These are phyloP conservation scores for Dioctria linearis DNA, from an alignment of 2,888 invertebrate genomes.

Conservation along the genomic window DNA sequence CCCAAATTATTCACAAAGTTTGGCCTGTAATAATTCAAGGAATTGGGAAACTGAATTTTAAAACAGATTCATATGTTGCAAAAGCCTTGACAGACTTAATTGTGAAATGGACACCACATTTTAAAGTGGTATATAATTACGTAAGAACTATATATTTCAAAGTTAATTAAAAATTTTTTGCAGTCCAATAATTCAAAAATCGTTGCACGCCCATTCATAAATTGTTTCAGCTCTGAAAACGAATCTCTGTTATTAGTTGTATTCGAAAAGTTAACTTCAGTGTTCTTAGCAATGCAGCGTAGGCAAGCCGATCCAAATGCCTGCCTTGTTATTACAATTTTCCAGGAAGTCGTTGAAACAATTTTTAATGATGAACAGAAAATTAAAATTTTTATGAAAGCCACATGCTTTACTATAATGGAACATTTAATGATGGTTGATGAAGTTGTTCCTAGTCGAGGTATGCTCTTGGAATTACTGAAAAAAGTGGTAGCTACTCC, in stretches of 20 bases:
- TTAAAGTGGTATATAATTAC: conserved; percentile 62
- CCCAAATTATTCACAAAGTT: conserved; percentile 72
- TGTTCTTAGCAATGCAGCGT: conserved; percentile 67
- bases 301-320: conserved; percentile 67
- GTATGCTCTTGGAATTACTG: conserved; percentile 64
- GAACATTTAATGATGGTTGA: conserved; percentile 70
- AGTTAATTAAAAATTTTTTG: not conserved
- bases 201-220: conserved; percentile 67
- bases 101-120: conserved; percentile 70
- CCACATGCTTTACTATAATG: conserved; percentile 64
- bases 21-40: conserved; percentile 74
- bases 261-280: conserved; percentile 65
- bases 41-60: conserved; percentile 71
- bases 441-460: conserved; percentile 67
- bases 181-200: conserved; percentile 64
- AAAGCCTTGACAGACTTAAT: conserved; percentile 72
- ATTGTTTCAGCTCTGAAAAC: conserved; percentile 65
- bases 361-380: conserved; percentile 57
- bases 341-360: conserved; percentile 65
- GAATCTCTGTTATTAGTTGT: conserved; percentile 64
- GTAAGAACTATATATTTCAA: not conserved
- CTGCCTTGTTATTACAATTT: conserved; percentile 66
- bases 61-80: conserved; percentile 71
- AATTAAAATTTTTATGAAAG: conserved; percentile 65
- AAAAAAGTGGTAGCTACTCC: conserved; percentile 61